Evolutionary conservation across 2,797 vertebrate genomes (phyloP).

Genomic region (Sebastes dallii): DNA sequence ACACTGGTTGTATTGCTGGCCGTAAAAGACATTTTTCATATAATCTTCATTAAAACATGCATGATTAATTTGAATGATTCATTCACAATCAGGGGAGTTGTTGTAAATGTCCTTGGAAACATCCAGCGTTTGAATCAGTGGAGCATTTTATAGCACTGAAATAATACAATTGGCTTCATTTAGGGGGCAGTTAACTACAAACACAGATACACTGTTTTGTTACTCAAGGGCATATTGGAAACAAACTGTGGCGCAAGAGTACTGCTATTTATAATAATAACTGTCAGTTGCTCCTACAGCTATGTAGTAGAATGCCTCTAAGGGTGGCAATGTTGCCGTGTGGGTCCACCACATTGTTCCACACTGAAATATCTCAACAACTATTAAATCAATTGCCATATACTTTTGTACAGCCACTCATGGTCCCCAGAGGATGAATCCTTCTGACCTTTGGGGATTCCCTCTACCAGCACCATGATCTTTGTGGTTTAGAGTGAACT

Average conservation of each 20-base stretch:
- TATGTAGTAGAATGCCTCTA: too few species aligned
- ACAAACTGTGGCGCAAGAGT: not conserved
- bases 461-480: not conserved
- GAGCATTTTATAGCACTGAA: not conserved
- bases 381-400: not conserved
- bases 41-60: not conserved
- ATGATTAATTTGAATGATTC: not conserved
- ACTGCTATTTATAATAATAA: not conserved
- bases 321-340: not conserved
- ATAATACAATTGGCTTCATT: not conserved
- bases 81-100: not conserved
- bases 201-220: not conserved
- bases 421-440: not conserved
- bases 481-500: not conserved
- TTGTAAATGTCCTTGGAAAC: not conserved
- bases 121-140: not conserved
- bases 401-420: not conserved
- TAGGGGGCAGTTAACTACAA: not conserved
- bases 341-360: not conserved
- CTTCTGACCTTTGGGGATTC: not conserved
- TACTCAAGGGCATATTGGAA: not conserved
- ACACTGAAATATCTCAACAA: not conserved
- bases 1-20: not conserved
- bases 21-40: not conserved
- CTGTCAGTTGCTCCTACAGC: not conserved